Base-by-base conservation (phyloP, 2,888 invertebrate genomes). In the Orthosia gracilis region DNA sequence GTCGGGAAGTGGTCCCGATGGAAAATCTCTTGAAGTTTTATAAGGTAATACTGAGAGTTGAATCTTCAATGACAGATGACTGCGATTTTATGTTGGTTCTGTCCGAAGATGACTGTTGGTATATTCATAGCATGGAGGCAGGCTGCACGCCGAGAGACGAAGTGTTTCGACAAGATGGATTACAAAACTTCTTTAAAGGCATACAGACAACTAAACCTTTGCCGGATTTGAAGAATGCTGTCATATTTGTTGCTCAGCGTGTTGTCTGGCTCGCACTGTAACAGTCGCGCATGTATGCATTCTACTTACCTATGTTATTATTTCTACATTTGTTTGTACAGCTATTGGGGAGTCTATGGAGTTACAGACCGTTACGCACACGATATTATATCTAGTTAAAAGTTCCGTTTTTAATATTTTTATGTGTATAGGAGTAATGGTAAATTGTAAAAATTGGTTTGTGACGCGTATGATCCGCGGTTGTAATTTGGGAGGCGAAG, bases 331-430 rank as follows among this genome's bases (percentile, higher is more conserved):
- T 82, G 89, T 94, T 94, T 92, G 92, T 94, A 93, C 92, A 92
- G 92, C 90, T 91, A 87, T 89, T 86, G 88, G 87, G 88, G 92
- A 92, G 91, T 92, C 91, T 92, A 92, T 91, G 89, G 90, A 90
- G 90, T 92, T 92, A 93, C 86, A 88, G 89, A 91, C 87, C 89
- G 92, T 94, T 92, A 94, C 94, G 94, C 94, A 94, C 94, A 94
- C 89, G 92, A 91, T 89, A 91, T 87, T 87, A 89, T 90, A 89
- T 88, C 86, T 91, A 91, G 88, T 85, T 87, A 86, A 87, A 87
- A 90, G 89, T 94, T 94, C 89, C 89, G 93, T 94, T 94, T 93
- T 93, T 91, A 91, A 93, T 91, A 92, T 92, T 93, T 94, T 94
- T 93, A 94, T 92, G 94, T 93, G 92, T 94, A 92, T 94, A 94